A percentile compares a stretch with the other conserved stretches of the same genome.
Evolutionary conservation across 1,140 invertebrate species (phyloP).

Genomic region (Acromyrmex heyeri): DNA sequence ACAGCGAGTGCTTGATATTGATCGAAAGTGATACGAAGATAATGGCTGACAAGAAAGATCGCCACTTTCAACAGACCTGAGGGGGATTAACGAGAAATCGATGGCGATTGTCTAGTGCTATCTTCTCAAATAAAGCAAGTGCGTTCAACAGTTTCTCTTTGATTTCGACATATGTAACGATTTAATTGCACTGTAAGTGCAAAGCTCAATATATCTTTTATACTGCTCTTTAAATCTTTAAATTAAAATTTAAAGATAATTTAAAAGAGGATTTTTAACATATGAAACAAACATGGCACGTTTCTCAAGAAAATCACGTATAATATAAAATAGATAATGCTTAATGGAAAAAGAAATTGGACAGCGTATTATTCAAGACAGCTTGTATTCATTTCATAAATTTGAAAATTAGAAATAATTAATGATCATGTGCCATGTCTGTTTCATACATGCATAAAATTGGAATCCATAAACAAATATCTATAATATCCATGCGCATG

Average conservation of each 20-base stretch:
- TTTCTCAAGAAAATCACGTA: background rate
- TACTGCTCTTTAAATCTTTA: background rate
- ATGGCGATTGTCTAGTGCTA: conserved; percentile 22
- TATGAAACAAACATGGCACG: background rate
- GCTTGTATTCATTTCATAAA: conserved; percentile 14
- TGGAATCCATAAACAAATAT: conserved; percentile 31
- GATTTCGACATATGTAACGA: background rate
- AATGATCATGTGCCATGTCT: background rate
- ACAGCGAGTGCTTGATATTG: conserved; percentile 31
- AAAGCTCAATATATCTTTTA: background rate
- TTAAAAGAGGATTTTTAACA: background rate
- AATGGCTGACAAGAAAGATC: conserved; percentile 54
- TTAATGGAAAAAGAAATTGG: background rate
- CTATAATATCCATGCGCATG: conserved; percentile 50
- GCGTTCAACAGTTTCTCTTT: background rate
- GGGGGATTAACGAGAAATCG: conserved; percentile 52
- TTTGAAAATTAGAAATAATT: conserved; percentile 21
- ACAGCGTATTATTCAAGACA: background rate
- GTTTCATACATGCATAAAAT: conserved; percentile 24
- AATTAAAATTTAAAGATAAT: background rate
- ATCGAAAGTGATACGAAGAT: conserved; percentile 44
- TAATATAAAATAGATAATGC: background rate
- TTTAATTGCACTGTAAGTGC: background rate
- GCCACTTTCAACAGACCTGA: conserved; percentile 4
- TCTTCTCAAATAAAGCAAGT: conserved; percentile 23